phyloP scores from a whole-genome alignment of 2,797 vertebrate species.

The Cyclura pinguis region DNA sequence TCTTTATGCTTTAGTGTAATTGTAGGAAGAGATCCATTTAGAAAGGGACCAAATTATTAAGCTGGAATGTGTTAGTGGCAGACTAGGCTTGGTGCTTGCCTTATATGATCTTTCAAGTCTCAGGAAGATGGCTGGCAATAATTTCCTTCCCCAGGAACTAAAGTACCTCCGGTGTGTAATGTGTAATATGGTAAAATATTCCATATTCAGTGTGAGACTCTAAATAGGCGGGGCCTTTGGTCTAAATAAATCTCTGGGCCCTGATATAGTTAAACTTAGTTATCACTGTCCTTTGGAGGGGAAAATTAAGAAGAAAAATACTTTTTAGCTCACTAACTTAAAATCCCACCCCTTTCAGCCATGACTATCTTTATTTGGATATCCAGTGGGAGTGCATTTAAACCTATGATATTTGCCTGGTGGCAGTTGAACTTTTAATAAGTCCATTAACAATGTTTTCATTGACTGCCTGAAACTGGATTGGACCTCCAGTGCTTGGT shows the following conservation, averaged over 20 bases:
- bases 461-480: conserved; percentile 53
- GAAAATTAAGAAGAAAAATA: not conserved
- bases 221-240: conserved; percentile 46
- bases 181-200: conserved; percentile 57
- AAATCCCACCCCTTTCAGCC: not conserved
- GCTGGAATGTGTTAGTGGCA: conserved; percentile 64
- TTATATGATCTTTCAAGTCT: conserved; percentile 84
- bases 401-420: not conserved
- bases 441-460: conserved; percentile 52
- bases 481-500: conserved; percentile 60
- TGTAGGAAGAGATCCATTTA: conserved; percentile 91
- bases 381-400: conserved; percentile 1
- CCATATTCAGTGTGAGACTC: conserved; percentile 49
- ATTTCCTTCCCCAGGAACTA: conserved; percentile 79
- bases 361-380: not conserved
- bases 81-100: conserved; percentile 76
- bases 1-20: conserved; percentile 91
- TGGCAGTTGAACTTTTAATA: conserved; percentile 41
- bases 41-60: conserved; percentile 97
- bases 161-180: conserved; percentile 83
- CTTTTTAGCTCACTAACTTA: not conserved
- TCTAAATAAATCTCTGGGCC: conserved; percentile 7
- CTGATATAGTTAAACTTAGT: conserved; percentile 9
- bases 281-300: not conserved
- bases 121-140: conserved; percentile 91